These are phyloP conservation scores for Chaetorhynchus papuensis DNA, from an alignment of 2,113 vertebrate species.

Conservation along the genomic window DNA sequence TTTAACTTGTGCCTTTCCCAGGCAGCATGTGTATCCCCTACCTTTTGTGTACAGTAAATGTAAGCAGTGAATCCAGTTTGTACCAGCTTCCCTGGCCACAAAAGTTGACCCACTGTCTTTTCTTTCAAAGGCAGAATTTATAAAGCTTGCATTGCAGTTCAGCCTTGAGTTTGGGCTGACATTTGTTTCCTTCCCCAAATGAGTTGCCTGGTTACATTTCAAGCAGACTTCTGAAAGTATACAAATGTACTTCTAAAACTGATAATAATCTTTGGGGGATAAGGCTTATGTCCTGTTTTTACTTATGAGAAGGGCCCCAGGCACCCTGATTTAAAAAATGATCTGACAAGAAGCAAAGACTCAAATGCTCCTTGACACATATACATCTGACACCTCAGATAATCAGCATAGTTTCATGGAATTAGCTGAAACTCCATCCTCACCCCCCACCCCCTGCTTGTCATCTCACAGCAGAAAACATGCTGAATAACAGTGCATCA, in stretches of 20 bases:
- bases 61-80: background rate
- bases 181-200: constrained; percentile 35
- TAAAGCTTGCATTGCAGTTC: background rate
- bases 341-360: constrained; percentile 45
- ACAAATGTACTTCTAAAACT: constrained; percentile 45
- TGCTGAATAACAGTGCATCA: background rate
- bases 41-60: background rate
- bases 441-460: background rate
- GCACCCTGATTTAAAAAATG: constrained; percentile 56
- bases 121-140: background rate
- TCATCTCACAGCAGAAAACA: constrained; percentile 35
- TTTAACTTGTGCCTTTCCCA: background rate
- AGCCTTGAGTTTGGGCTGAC: constrained; percentile 28
- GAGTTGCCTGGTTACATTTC: constrained; percentile 39
- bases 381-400: constrained; percentile 53
- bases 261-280: constrained; percentile 30
- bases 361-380: constrained; percentile 48
- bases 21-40: background rate
- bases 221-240: constrained; percentile 41
- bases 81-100: background rate
- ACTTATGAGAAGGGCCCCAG: constrained; percentile 39
- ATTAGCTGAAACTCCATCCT: constrained; percentile 58
- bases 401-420: constrained; percentile 49
- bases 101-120: constrained; percentile 9
- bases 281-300: constrained; percentile 54